Evolutionary conservation across 2,888 invertebrate species (phyloP), one percentile per base, ranked within the genome.

Genomic region (Alviniconcha strummeri): DNA sequence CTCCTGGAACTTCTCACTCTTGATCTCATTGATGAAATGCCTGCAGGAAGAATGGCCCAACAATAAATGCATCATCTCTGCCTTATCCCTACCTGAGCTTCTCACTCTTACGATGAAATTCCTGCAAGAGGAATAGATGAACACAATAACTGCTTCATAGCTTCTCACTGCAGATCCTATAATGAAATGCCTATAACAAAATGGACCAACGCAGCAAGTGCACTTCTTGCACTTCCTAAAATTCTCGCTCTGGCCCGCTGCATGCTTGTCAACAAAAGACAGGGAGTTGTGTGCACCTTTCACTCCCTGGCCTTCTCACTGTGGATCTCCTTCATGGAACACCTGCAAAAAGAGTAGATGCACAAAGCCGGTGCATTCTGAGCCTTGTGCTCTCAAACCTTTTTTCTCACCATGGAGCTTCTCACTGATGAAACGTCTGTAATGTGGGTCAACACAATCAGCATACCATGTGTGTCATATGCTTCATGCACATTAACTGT

Each of bases 1-100:
- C 36, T 36, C 36, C 36, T 36, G 36, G 36, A 36, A 94, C 75
- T 88, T 89, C 19, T 85, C 83, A 84, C 89, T 92, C 77, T 85
- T 88, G 5, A 94, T 90, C 64, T 93, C 91, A 82, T 91, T 90
- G 80, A 94, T 82, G 77, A 92, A 87, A 84, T 87, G 91, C 84
- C 92, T 93, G 82, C 67, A 85, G 76, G 85, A 79, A 56, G 90
- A 85, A 93, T 36, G 3, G 36, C 0, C 3, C 36, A 36, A 36
- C 36, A 36, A 36, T 36, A 36, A 36, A 36, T 36, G 36, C 36
- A 36, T 36, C 36, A 36, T 36, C 36, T 36, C 1, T 36, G 36
- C 36, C 36, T 36, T 36, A 36, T 36, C 36, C 36, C 3, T 36
- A 36, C 36, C 36, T 1, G 3, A 36, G 94, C 75, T 88, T 89